Evolutionary conservation across 2,113 vertebrate genomes (phyloP), one percentile per base, ranked within the genome.

Genomic region (Aspiorhynchus laticeps): DNA sequence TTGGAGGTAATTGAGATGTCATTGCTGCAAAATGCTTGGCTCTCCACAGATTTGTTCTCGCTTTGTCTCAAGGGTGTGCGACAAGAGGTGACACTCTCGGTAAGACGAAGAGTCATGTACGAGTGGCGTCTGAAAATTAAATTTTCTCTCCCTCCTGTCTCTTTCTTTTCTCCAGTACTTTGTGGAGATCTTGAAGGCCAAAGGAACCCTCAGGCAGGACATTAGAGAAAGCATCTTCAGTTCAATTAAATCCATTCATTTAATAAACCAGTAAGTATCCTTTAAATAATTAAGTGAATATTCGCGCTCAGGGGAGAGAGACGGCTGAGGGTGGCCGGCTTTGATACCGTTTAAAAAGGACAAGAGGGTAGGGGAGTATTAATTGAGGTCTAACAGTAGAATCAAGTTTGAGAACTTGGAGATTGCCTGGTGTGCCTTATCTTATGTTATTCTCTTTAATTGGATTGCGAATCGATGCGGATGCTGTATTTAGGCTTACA

Each of bases 201-300:
- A 98, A 94, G 96, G 95, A 87, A 99, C 95, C 0, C 92, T 99
- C 90, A 95, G 90, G 90, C 94, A 95, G 83, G 91, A 95, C 75
- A 93, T 96, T 85, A 94, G 94, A 92, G 96, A 97, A 90, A 93
- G 90, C 80, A 93, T 99, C 92, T 99, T 99, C 93, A 97, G 97
- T 90, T 95, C 95, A 88, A 94, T 98, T 93, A 96, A 98, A 93
- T 92, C 93, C 89, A 96, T 99, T 93, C 93, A 95, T 91, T 94
- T 93, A 1, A 92, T 95, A 90, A 99, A 96, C 92, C 95, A 95
- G 98, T 99, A 96, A 98, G 97, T 97, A 93, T 94, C 94, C 90
- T 92, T 91, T 96, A 91, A 96, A 96, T 96, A 95, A 95, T 96
- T 95, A 91, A 95, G 91, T 90, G 81, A 91, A 93, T 92, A 93